phyloP scores from a whole-genome alignment of 1,140 invertebrate species.

The Hesperophylax magnus region DNA sequence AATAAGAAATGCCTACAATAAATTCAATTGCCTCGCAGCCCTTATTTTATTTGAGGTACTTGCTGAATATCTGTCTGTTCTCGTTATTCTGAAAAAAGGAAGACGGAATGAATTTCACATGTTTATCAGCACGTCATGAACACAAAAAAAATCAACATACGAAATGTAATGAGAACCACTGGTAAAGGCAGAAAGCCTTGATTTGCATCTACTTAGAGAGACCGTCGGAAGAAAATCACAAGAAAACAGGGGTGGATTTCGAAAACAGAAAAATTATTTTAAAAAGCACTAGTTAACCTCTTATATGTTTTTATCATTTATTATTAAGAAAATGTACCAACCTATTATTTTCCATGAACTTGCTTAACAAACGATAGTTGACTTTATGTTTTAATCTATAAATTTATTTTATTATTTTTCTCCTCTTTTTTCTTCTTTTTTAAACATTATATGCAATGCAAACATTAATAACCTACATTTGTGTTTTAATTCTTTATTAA shows the following conservation, averaged over 20 bases:
- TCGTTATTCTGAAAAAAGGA: not conserved
- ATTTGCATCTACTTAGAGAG: slow-evolving; percentile 51
- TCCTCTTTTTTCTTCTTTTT: too few species aligned
- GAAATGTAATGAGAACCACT: slow-evolving; percentile 29
- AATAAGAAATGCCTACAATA: not conserved
- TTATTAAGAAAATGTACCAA: too few species aligned
- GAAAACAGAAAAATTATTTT: not conserved
- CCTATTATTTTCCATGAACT: too few species aligned
- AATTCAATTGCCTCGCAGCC: not conserved
- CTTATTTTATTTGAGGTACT: not conserved
- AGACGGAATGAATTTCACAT: not conserved
- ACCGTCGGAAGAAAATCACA: not conserved
- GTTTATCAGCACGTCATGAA: slow-evolving; percentile 2
- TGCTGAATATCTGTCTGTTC: not conserved
- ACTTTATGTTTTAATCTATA: too few species aligned
- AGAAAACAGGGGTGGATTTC: slow-evolving; percentile 32
- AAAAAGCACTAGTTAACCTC: too few species aligned
- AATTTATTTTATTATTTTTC: too few species aligned
- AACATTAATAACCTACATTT: too few species aligned
- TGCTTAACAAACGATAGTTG: too few species aligned
- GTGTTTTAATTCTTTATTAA: too few species aligned
- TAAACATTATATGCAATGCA: too few species aligned
- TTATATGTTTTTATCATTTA: too few species aligned
- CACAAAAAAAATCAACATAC: slow-evolving; percentile 15
- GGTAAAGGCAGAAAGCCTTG: slow-evolving; percentile 45